phyloP scores from a whole-genome alignment of 2,113 vertebrate genomes.

The Piaya cayana region DNA sequence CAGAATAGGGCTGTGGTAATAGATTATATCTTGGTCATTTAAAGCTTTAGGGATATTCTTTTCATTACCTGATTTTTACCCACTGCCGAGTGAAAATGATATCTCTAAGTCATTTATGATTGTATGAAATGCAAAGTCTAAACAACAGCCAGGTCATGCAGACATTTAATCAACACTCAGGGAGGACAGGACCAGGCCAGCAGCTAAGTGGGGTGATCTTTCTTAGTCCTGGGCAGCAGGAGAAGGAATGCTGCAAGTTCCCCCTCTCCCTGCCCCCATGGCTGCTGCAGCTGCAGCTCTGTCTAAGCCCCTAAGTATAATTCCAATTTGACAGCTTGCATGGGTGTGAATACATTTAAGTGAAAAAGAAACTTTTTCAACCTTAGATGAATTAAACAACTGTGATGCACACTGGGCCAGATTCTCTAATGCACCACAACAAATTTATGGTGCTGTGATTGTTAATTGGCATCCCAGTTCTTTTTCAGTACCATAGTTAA shows the following conservation, averaged over 20 bases:
- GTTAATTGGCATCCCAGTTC: background rate
- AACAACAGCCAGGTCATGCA: background rate
- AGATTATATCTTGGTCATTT: background rate
- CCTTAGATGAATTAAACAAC: slow-evolving; percentile 50
- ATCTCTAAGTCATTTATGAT: background rate
- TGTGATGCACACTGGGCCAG: slow-evolving; percentile 5
- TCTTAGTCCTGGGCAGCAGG: background rate
- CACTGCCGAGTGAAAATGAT: background rate
- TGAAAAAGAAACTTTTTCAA: slow-evolving; percentile 15
- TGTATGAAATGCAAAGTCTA: background rate
- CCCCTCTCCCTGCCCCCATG: background rate
- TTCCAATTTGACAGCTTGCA: slow-evolving; percentile 58
- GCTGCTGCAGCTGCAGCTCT: background rate
- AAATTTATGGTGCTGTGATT: background rate
- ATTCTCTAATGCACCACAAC: background rate
- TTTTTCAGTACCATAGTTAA: background rate
- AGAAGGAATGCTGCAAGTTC: background rate
- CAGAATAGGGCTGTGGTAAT: background rate
- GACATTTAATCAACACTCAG: background rate
- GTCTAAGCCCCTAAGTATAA: background rate
- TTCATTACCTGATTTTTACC: background rate
- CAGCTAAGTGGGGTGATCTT: background rate
- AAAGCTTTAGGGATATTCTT: background rate
- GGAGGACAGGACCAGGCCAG: background rate
- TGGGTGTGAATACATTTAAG: slow-evolving; percentile 33